phyloP scores from a whole-genome alignment of 53 echinoderm and acorn worm species.

The Holothuria scabra region DNA sequence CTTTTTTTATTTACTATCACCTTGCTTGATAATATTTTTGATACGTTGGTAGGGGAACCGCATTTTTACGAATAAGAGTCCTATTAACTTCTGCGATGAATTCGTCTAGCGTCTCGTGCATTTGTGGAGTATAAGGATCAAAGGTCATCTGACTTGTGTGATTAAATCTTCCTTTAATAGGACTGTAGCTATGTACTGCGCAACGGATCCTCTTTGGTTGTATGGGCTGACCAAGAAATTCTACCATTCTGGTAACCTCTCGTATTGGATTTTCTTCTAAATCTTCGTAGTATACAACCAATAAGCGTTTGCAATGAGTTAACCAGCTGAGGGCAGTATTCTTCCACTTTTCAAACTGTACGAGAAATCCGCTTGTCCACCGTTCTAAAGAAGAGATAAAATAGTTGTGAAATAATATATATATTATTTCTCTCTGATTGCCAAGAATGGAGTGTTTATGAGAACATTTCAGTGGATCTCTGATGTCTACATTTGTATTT shows the following conservation, averaged over 20 bases:
- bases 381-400: background rate
- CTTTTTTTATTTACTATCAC: background rate
- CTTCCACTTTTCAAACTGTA: conserved; percentile 20
- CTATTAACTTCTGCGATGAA: conserved; percentile 15
- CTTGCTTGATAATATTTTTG: background rate
- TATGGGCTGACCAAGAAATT: conserved; percentile 27
- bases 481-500: too few relatives aligned
- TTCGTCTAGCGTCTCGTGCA: conserved; percentile 23
- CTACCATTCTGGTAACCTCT: conserved; percentile 29
- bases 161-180: conserved; percentile 24
- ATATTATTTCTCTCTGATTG: too few relatives aligned
- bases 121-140: conserved; percentile 48
- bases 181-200: conserved; percentile 21
- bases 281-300: conserved; percentile 45
- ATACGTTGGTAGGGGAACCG: conserved; percentile 16
- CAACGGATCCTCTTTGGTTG: conserved; percentile 47
- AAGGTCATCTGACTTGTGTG: conserved; percentile 42
- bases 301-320: conserved; percentile 26
- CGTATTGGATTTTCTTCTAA: conserved; percentile 3
- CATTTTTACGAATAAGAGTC: conserved; percentile 18
- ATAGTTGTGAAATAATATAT: background rate
- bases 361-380: conserved; percentile 22
- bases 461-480: too few relatives aligned
- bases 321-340: conserved; percentile 32
- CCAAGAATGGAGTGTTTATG: too few relatives aligned